Evolutionary conservation across 2,797 vertebrate genomes (phyloP).

Genomic region (Tenualosa ilisha): DNA sequence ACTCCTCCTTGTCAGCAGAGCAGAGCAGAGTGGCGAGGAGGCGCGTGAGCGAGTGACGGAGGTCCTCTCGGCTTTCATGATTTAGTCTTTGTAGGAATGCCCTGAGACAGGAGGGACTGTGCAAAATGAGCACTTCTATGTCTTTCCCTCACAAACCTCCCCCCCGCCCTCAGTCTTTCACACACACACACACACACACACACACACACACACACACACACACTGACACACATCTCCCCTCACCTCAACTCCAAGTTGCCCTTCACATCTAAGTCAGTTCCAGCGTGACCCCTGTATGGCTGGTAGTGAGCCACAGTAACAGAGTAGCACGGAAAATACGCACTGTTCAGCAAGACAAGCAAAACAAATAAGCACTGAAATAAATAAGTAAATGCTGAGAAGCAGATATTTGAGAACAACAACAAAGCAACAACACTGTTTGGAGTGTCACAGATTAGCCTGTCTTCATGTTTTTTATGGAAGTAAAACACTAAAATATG

Average conservation of each 20-base stretch:
- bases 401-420: too few relatives aligned
- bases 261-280: constrained; percentile 45
- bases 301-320: constrained; percentile 39
- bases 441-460: neutral
- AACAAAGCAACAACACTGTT: neutral
- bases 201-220: neutral
- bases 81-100: constrained; percentile 27
- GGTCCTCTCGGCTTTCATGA: constrained; percentile 30
- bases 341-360: constrained; percentile 74
- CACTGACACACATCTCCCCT: constrained; percentile 18
- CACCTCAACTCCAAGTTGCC: constrained; percentile 32
- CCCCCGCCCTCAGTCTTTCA: neutral
- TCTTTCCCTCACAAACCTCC: neutral
- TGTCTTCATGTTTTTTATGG: neutral
- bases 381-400: constrained; percentile 56
- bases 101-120: constrained; percentile 19
- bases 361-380: constrained; percentile 57
- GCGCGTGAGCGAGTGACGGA: neutral
- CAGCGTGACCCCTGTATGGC: constrained; percentile 31
- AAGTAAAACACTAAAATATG: neutral
- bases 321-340: constrained; percentile 53
- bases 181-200: neutral
- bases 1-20: constrained; percentile 43
- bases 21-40: constrained; percentile 10
- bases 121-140: constrained; percentile 18